Evolutionary conservation across 2,888 invertebrate species (phyloP), one percentile per base, ranked within the genome.

Genomic region (Catocala fraxini): DNA sequence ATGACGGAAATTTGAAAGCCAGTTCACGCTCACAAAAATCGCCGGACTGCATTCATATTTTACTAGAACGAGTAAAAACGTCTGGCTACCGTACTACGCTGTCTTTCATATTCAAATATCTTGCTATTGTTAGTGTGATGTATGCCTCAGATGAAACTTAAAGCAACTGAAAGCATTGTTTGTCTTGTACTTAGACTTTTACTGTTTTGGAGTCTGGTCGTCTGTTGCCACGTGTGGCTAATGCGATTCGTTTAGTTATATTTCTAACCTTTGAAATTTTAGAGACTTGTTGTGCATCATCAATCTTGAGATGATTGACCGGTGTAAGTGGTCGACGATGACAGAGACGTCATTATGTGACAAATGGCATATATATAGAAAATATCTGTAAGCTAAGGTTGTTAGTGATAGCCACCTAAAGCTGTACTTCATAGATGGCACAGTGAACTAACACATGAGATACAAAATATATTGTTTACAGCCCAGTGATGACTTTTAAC

Each of bases 31-130:
- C 39, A 59, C 61, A 69, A 71, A 74, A 76, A 77, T 80, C 73
- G 83, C 78, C 53, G 70, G 79, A 76, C 77, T 81, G 69, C 56
- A 59, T 63, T 54, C 54, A 57, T 55, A 64, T 68, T 77, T 79
- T 73, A 80, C 71, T 71, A 68, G 69, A 83, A 77, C 70, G 70
- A 72, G 80, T 81, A 85, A 83, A 85, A 87, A 79, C 76, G 68
- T 71, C 73, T 77, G 73, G 86, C 92, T 88, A 87, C 92, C 81
- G 91, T 74, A 83, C 87, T 92, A 92, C 92, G 90, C 90, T 70
- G 73, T 76, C 86, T 88, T 91, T 91, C 87, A 85, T 83, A 92
- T 92, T 91, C 70, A 87, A 91, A 92, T 91, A 80, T 75, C 71
- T 77, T 82, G 70, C 82, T 83, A 88, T 89, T 91, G 87, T 89